Evolutionary conservation across 2,888 invertebrate genomes (phyloP), one percentile per base, ranked within the genome.

Genomic region (Chymomyza amoena): DNA sequence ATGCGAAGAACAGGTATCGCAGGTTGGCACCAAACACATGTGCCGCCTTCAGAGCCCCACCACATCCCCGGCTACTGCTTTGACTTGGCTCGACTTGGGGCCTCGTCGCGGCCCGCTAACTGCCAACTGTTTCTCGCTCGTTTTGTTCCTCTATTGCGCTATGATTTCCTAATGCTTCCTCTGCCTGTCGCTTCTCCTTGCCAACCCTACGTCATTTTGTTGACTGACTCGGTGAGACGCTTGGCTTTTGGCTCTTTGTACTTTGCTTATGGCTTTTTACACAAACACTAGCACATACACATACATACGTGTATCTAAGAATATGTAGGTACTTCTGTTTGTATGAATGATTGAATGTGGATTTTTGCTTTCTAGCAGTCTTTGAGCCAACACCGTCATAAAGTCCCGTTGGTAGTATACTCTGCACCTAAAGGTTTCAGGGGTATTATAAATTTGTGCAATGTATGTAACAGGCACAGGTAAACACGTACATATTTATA

Each of bases 21-120:
- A 84, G 85, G 84, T 87, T 87, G 84, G 87, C 78, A 85, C 85
- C 77, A 84, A 84, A 79, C 84, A 84, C 84, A 84, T 87, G 86
- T 83, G 71, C 76, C 78, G 75, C 62, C 64, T 61, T 51, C 18
- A 54, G 5, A 9, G 62, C 39, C 39, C 39, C 39, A 45, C 39
- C 39, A 13, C 39, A 45, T 45, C 39, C 39, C 39, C 39, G 39
- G 13, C 39, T 45, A 45, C 39, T 45, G 39, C 64, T 72, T 25
- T 9, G 65, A 5, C 65, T 39, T 50, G 51, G 13, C 39, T 61
- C 64, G 39, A 28, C 36, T 32, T 32, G 39, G 13, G 13, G 62
- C 45, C 69, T 69, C 69, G 77, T 69, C 69, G 79, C 79, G 74
- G 77, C 73, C 73, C 79, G 78, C 79, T 78, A 78, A 79, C 73